These are phyloP conservation scores for Drosophila burlai DNA, from an alignment of 1,140 invertebrate genomes.

Conservation along the genomic window DNA sequence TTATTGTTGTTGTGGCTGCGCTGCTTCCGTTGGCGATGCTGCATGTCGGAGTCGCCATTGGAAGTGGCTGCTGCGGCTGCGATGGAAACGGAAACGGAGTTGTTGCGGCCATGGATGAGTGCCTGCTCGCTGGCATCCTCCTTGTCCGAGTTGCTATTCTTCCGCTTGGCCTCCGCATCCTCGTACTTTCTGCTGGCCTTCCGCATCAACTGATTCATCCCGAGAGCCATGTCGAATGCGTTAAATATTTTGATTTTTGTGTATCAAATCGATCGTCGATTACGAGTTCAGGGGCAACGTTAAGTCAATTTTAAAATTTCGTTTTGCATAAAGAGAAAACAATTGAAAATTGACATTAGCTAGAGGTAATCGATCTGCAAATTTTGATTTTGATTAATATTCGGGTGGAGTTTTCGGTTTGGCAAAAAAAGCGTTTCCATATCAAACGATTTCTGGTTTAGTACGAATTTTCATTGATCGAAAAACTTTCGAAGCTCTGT, in stretches of 20 bases:
- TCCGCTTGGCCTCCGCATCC: slow-evolving; percentile 72
- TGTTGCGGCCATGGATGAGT: slow-evolving; percentile 55
- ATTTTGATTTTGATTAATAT: slow-evolving; percentile 48
- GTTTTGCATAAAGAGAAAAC: slow-evolving; percentile 71
- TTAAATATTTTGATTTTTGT: neutral
- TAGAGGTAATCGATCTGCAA: slow-evolving; percentile 43
- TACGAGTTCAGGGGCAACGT: slow-evolving; percentile 36
- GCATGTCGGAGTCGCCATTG: slow-evolving; percentile 71
- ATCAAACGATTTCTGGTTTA: slow-evolving; percentile 38
- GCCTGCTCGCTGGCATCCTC: slow-evolving; percentile 73
- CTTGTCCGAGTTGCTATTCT: slow-evolving; percentile 84
- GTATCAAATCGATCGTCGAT: slow-evolving; percentile 10
- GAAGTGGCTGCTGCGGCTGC: neutral
- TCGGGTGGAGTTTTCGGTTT: slow-evolving; percentile 39
- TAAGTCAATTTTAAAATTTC: slow-evolving; percentile 40
- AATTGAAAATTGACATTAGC: slow-evolving; percentile 75
- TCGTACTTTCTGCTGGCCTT: slow-evolving; percentile 65
- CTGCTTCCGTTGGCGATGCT: slow-evolving; percentile 80
- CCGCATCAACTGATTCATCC: slow-evolving; percentile 68
- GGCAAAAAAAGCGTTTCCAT: slow-evolving; percentile 38
- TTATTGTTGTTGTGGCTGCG: slow-evolving; percentile 68
- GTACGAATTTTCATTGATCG: slow-evolving; percentile 40
- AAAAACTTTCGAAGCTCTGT: slow-evolving; percentile 37
- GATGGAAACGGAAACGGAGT: slow-evolving; percentile 24
- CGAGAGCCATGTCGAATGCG: neutral